Percentiles rank a stretch among this genome's conserved stretches.
These are phyloP conservation scores for Megaceryle alcyon DNA, from an alignment of 2,797 vertebrate species.

Conservation along the genomic window DNA sequence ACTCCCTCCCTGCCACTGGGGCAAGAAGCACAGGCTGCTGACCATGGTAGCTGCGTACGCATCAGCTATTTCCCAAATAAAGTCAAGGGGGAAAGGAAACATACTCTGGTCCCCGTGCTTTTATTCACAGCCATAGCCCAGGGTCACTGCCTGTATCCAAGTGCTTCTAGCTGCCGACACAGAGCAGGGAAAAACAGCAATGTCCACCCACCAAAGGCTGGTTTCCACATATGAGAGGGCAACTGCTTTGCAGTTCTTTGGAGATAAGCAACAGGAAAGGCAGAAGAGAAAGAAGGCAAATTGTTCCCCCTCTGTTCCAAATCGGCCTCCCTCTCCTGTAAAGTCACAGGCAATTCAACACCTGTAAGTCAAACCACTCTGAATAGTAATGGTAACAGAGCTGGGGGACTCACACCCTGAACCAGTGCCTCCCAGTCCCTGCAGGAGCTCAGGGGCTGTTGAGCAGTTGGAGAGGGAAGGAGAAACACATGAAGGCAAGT, in stretches of 20 bases:
- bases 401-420: neutral
- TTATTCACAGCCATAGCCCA: neutral
- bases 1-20: neutral
- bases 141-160: neutral
- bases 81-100: neutral
- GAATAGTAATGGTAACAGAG: neutral
- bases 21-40: neutral
- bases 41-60: neutral
- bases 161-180: neutral
- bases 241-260: neutral
- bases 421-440: neutral
- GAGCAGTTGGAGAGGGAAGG: neutral
- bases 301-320: neutral
- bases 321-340: neutral
- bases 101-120: neutral
- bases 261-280: slow-evolving; percentile 23
- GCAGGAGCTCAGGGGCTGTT: neutral
- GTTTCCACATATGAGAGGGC: neutral
- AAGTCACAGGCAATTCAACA: neutral
- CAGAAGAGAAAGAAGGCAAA: slow-evolving; percentile 10
- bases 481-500: neutral
- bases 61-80: neutral
- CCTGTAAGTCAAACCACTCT: neutral
- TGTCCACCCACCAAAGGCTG: neutral
- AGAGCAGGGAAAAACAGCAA: neutral